These are phyloP conservation scores for Arrhamphus sclerolepis DNA, from an alignment of 2,797 vertebrate genomes.

Conservation along the genomic window DNA sequence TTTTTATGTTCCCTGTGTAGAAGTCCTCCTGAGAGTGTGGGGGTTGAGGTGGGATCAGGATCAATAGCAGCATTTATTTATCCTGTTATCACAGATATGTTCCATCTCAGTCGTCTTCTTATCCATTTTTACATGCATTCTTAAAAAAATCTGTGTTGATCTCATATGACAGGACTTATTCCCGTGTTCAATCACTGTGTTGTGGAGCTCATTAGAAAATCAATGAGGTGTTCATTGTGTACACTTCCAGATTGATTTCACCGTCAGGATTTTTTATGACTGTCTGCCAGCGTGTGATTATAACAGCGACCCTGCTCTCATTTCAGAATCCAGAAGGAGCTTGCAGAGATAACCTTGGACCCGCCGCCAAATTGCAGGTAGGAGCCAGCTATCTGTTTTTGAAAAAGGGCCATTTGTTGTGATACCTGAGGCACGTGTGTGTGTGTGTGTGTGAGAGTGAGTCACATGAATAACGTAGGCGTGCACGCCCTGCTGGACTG, in stretches of 20 bases:
- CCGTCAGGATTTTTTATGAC: constrained; percentile 54
- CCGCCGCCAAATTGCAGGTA: constrained; percentile 98
- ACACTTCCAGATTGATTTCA: constrained; percentile 50
- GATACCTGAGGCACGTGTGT: constrained; percentile 35
- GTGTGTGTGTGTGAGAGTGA: background rate
- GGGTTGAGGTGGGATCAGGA: constrained; percentile 2
- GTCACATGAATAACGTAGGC: too few relatives aligned
- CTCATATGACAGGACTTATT: constrained; percentile 37
- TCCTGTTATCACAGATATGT: too few relatives aligned
- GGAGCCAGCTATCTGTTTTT: constrained; percentile 69
- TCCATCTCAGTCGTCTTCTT: too few relatives aligned
- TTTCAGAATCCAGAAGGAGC: constrained; percentile 96
- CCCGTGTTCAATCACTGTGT: constrained; percentile 2
- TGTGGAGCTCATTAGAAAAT: constrained; percentile 64
- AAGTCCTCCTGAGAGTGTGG: background rate
- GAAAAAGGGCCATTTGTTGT: constrained; percentile 23
- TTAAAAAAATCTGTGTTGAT: constrained; percentile 25
- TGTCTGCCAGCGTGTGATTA: constrained; percentile 22
- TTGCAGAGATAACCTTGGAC: constrained; percentile 95
- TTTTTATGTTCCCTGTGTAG: constrained; percentile 9
- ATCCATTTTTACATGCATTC: too few relatives aligned
- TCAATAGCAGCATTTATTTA: too few relatives aligned
- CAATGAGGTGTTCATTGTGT: constrained; percentile 57
- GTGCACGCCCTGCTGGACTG: too few relatives aligned
- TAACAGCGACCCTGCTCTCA: constrained; percentile 39